phyloP scores from a whole-genome alignment of 2,888 invertebrate species.

The Cosmorhoe ocellata region DNA sequence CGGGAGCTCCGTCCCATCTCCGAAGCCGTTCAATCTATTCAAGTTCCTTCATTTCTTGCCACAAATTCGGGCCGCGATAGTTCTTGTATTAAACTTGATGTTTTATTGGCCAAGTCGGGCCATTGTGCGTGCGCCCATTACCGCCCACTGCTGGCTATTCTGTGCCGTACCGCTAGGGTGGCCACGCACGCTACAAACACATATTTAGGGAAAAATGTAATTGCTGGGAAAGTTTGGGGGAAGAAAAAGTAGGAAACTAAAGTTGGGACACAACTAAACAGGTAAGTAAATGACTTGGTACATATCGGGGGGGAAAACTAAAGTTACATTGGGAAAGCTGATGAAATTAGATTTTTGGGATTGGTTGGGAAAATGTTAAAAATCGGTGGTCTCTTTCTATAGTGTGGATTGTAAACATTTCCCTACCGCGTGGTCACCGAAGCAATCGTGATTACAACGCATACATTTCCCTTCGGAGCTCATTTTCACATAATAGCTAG shows the following conservation, averaged over 20 bases:
- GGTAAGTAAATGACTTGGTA: too few species aligned
- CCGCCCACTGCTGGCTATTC: slow-evolving; percentile 1
- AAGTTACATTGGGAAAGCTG: too few species aligned
- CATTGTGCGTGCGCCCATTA: slow-evolving; percentile 51
- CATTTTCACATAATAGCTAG: slow-evolving; percentile 29
- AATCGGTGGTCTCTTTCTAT: too few species aligned
- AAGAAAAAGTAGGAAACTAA: too few species aligned
- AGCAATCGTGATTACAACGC: slow-evolving; percentile 14
- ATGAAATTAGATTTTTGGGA: too few species aligned
- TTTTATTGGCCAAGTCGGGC: slow-evolving; percentile 52
- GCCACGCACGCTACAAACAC: too few species aligned
- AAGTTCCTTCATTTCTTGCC: slow-evolving; percentile 18
- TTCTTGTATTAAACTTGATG: slow-evolving; percentile 53
- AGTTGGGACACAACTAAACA: too few species aligned
- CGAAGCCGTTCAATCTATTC: neutral
- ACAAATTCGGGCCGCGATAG: slow-evolving; percentile 33
- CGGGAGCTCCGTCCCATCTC: neutral
- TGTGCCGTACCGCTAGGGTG: neutral
- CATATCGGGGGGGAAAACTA: too few species aligned
- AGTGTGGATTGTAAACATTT: neutral
- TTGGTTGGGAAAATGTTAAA: too few species aligned
- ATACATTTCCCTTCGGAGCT: slow-evolving; percentile 25
- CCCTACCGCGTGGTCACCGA: slow-evolving; percentile 5
- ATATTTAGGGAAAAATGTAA: too few species aligned
- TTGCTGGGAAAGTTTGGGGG: too few species aligned